Evolutionary conservation across 2,888 invertebrate genomes (phyloP), one percentile per base, ranked within the genome.

Genomic region (Archips xylosteana): DNA sequence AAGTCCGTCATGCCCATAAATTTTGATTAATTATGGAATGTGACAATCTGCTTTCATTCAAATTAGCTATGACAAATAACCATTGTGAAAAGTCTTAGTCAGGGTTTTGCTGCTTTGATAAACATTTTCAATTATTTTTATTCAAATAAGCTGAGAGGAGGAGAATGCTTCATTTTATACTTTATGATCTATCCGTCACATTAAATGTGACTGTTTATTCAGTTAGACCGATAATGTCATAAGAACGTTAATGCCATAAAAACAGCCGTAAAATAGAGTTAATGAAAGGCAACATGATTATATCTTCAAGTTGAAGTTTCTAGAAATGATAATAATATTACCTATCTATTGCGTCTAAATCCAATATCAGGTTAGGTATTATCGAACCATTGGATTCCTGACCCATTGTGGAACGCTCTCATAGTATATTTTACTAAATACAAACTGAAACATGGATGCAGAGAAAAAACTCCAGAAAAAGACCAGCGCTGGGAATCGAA

Each of bases 81-180:
- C 69, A 75, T 77, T 75, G 60, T 73, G 76, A 77, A 79, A 81
- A 78, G 66, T 15, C 81, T 84, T 85, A 83, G 82, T 84, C 8
- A 80, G 79, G 79, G 80, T 83, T 79, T 79, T 85, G 82, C 85
- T 84, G 77, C 76, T 77, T 77, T 75, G 66, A 77, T n/a, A 39
- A 60, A 13, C 36, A 9, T 39, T 60, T 39, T 60, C 8, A 32
- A 32, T 57, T 32, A 32, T 32, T 57, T 32, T 57, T 32, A 57
- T 23, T 57, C 3, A 32, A 57, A 57, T 57, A 57, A 57, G 9
- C 9, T 54, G 54, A 23, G 32, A 57, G n/a, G 13, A n/a, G 32
- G 32, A 32, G 57, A 57, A 9, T 5, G 1, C 39, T 57, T 57
- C 32, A 57, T 32, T 57, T 57, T 10, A 15, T 9, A 57, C 57